These are phyloP conservation scores for Thalpophila matura DNA, from an alignment of 2,888 invertebrate species.

Conservation along the genomic window DNA sequence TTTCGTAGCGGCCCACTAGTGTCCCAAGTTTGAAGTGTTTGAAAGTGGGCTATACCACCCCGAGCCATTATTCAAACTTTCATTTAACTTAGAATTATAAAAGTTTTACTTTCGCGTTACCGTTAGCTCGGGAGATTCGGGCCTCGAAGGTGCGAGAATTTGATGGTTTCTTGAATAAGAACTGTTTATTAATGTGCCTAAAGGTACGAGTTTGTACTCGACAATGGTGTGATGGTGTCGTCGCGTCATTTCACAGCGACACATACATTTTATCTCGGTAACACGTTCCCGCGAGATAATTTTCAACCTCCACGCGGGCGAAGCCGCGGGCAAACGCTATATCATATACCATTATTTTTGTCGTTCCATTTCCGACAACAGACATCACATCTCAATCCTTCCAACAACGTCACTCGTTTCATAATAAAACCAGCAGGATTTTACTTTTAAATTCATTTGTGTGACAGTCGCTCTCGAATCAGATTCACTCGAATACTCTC, in stretches of 20 bases:
- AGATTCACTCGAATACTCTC: constrained; percentile 26
- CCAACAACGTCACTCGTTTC: background rate
- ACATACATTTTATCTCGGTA: no score
- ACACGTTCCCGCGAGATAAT: no score
- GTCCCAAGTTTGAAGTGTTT: constrained; percentile 37
- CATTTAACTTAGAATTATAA: constrained; percentile 69
- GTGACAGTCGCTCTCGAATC: constrained; percentile 44
- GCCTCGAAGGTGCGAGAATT: constrained; percentile 59
- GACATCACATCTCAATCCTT: background rate
- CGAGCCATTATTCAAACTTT: constrained; percentile 51
- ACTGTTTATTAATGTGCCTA: background rate
- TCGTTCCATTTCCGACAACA: background rate
- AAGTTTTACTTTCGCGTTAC: constrained; percentile 68
- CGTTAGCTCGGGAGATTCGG: constrained; percentile 44
- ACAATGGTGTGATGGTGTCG: no score
- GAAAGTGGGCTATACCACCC: constrained; percentile 27
- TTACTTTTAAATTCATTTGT: constrained; percentile 52
- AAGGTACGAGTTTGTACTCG: no score
- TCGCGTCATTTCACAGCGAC: no score
- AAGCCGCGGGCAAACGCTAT: no score
- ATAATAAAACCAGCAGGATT: constrained; percentile 40
- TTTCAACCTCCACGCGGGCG: no score
- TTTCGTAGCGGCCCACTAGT: constrained; percentile 5
- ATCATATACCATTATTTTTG: background rate
- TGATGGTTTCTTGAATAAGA: constrained; percentile 19